phyloP scores from a whole-genome alignment of 2,888 invertebrate species.

The Cryptus armator region DNA sequence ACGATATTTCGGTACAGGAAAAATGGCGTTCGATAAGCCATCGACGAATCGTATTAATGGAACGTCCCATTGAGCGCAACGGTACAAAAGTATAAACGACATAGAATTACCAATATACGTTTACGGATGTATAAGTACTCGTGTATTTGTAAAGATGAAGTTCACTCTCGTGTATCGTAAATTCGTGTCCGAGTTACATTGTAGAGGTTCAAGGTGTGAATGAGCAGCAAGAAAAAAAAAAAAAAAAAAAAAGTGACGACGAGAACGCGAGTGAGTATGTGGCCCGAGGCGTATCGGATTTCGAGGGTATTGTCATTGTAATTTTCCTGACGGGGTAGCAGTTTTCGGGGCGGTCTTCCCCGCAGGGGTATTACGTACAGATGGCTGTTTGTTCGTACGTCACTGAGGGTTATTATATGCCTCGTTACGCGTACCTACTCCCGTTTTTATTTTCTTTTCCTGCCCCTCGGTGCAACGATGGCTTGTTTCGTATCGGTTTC shows the following conservation, averaged over 20 bases:
- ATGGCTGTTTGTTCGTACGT: slow-evolving; percentile 84
- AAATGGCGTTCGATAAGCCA: slow-evolving; percentile 29
- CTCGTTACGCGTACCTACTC: slow-evolving; percentile 80
- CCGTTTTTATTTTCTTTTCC: slow-evolving; percentile 29
- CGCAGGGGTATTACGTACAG: slow-evolving; percentile 84
- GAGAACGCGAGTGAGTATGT: slow-evolving; percentile 76
- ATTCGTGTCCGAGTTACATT: slow-evolving; percentile 58
- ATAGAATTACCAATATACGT: slow-evolving; percentile 75
- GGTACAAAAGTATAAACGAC: slow-evolving; percentile 76
- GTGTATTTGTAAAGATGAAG: slow-evolving; percentile 54
- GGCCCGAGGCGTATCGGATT: slow-evolving; percentile 84
- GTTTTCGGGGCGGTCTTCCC: slow-evolving; percentile 84
- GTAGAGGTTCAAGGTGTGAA: slow-evolving; percentile 72
- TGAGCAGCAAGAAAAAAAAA: slow-evolving; percentile 60
- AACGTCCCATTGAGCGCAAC: slow-evolving; percentile 51
- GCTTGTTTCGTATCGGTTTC: slow-evolving; percentile 40
- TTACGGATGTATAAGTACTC: slow-evolving; percentile 8
- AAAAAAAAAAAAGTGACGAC: slow-evolving; percentile 56
- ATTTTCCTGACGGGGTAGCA: slow-evolving; percentile 83
- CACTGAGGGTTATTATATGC: slow-evolving; percentile 84
- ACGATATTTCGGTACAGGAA: not conserved
- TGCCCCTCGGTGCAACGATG: slow-evolving; percentile 26
- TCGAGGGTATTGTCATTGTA: slow-evolving; percentile 84
- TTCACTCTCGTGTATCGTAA: slow-evolving; percentile 28
- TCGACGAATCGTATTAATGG: slow-evolving; percentile 52